Evolutionary conservation across 2,797 vertebrate genomes (phyloP), one percentile per base, ranked within the genome.

Genomic region (Kryptopterus vitreolus): DNA sequence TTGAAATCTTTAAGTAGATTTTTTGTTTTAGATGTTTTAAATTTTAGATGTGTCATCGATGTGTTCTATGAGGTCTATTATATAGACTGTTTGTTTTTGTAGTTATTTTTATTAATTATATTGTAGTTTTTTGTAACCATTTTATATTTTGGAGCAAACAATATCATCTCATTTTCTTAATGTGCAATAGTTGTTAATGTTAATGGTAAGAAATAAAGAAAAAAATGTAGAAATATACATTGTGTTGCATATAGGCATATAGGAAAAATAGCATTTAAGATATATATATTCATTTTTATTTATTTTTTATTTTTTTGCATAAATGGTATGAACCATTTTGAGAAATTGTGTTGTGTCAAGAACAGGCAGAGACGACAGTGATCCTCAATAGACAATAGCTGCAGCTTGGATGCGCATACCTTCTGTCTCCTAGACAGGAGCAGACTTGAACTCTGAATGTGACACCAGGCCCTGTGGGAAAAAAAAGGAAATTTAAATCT

Each of bases 341-440:
- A 71, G 81, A 31, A 71, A 78, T 57, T 68, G 24, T 50, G 63
- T 82, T 83, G 24, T 50, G 63, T 82, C 82, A 52, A 76, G 38
- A 24, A 10, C 58, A 73, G 77, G 77, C 66, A 79, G 57, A 80
- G 83, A 76, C 52, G 71, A 84, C 83, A 58, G 26, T 35, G 63
- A 82, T 82, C 66, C 48, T 57, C 22, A 68, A 50, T 80, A 86
- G 78, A 87, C 84, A 82, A 82, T 82, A 78, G 46, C 61, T 48
- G 38, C 12, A 62, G 50, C 43, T 24, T 31, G 76, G 79, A 83
- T 76, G 71, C 26, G 24, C 85, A 77, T 78, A 86, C 86, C 83
- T 86, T 82, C 83, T 82, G 83, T 86, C 80, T 78, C 77, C n/a
- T 26, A 76, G 77, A 71, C 31, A 68, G 70, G 80, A 82, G 77